These are phyloP conservation scores for Clarias laeviceps DNA, from an alignment of 2,797 vertebrate species.

Conservation along the genomic window DNA sequence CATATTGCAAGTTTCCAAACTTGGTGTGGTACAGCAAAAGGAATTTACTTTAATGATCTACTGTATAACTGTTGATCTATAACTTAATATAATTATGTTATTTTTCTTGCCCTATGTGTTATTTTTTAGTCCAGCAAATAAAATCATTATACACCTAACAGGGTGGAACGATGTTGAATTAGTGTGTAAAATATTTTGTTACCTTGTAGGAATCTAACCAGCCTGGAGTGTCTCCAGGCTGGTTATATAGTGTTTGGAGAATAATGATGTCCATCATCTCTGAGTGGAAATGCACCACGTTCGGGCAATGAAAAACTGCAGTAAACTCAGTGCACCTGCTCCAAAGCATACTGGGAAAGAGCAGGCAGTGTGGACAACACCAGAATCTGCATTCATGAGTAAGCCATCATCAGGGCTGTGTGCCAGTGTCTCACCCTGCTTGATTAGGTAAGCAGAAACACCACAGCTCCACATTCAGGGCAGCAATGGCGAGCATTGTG, in stretches of 20 bases:
- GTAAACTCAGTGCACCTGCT: slow-evolving; percentile 72
- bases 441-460: slow-evolving; percentile 79
- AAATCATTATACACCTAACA: not conserved
- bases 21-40: not conserved
- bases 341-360: slow-evolving; percentile 33
- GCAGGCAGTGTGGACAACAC: slow-evolving; percentile 72
- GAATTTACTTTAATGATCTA: slow-evolving; percentile 24
- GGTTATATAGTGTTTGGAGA: slow-evolving; percentile 72
- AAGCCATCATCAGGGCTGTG: slow-evolving; percentile 74
- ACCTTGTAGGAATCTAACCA: slow-evolving; percentile 81
- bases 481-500: slow-evolving; percentile 80
- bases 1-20: not conserved
- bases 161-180: not conserved
- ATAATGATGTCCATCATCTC: slow-evolving; percentile 80
- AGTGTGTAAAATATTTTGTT: not conserved
- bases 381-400: slow-evolving; percentile 77
- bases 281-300: slow-evolving; percentile 82
- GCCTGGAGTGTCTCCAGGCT: too few species aligned
- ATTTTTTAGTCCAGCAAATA: not conserved
- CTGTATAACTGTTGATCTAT: slow-evolving; percentile 43
- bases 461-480: slow-evolving; percentile 79
- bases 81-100: not conserved
- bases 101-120: not conserved
- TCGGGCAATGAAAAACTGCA: slow-evolving; percentile 73
- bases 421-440: slow-evolving; percentile 80